Evolutionary conservation across 2,888 invertebrate species (phyloP).

Genomic region (Eupeodes luniger): DNA sequence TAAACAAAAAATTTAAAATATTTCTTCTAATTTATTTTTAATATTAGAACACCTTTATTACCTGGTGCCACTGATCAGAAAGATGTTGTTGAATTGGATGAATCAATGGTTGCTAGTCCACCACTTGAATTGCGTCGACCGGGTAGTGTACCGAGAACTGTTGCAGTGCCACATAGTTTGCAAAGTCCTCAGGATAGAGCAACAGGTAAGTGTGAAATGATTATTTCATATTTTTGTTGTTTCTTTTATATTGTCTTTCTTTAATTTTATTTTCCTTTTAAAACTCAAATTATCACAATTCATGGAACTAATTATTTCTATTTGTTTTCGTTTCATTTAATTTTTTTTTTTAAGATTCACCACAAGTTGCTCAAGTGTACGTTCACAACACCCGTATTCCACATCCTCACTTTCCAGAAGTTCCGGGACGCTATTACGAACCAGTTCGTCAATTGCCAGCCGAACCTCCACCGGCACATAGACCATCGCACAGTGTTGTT

Average conservation of each 20-base stretch:
- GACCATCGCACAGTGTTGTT: constrained; percentile 83
- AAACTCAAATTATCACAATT: not conserved
- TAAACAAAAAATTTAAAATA: not conserved
- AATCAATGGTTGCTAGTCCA: constrained; percentile 87
- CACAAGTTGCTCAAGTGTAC: constrained; percentile 89
- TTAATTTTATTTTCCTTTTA: constrained; percentile 7
- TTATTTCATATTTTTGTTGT: not conserved
- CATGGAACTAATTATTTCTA: not conserved
- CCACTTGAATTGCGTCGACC: constrained; percentile 89
- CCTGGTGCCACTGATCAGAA: constrained; percentile 77
- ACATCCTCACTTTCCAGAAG: constrained; percentile 84
- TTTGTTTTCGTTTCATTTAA: constrained; percentile 1
- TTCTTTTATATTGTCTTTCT: not conserved
- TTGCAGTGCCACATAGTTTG: constrained; percentile 88
- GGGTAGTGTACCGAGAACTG: constrained; percentile 86
- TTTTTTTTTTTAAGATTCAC: constrained; percentile 85
- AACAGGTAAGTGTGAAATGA: constrained; percentile 84
- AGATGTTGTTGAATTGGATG: constrained; percentile 81
- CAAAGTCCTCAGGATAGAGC: constrained; percentile 89
- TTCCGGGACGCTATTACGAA: constrained; percentile 85
- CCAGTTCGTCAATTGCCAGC: constrained; percentile 84
- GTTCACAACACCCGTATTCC: constrained; percentile 85
- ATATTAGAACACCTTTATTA: constrained; percentile 72
- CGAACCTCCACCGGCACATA: constrained; percentile 87
- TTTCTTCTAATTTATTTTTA: not conserved